These are phyloP conservation scores for Callimorpha dominula DNA, from an alignment of 2,888 invertebrate genomes.

Conservation along the genomic window DNA sequence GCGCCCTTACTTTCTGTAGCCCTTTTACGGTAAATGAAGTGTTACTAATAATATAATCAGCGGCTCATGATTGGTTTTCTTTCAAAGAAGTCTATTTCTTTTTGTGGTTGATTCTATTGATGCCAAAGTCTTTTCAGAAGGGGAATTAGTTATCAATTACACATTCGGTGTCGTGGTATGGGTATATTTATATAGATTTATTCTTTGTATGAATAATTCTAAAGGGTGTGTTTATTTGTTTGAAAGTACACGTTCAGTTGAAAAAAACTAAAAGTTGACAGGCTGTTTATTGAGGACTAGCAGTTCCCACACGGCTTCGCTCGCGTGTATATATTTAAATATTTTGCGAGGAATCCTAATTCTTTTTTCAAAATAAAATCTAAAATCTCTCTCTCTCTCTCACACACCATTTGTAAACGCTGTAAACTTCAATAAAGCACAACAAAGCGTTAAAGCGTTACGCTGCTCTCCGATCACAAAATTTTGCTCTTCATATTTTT, in stretches of 20 bases:
- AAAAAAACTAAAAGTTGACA: too few species aligned
- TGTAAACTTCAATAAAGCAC: too few species aligned
- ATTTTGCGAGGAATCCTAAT: too few species aligned
- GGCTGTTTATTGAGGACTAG: too few species aligned
- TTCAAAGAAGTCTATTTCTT: slow-evolving; percentile 5
- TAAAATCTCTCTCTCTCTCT: too few species aligned
- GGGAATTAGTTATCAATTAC: slow-evolving; percentile 1
- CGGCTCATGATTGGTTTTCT: slow-evolving; percentile 4
- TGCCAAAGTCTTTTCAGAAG: background rate
- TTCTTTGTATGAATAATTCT: background rate
- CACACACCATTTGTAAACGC: too few species aligned
- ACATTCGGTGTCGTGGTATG: background rate
- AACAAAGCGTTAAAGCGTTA: too few species aligned
- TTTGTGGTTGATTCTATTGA: background rate
- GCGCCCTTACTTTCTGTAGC: background rate
- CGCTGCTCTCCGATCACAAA: too few species aligned
- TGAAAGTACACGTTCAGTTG: background rate
- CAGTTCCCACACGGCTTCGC: too few species aligned
- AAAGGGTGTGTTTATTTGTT: background rate
- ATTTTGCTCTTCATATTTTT: too few species aligned
- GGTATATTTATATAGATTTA: background rate
- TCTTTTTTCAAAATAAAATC: too few species aligned
- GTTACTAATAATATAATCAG: background rate
- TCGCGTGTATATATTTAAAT: too few species aligned
- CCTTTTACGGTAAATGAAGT: slow-evolving; percentile 4